A percentile compares a stretch with the other conserved stretches of the same genome.
Evolutionary conservation across 2,888 invertebrate genomes (phyloP).

Genomic region (Orchesellides sinensis): DNA sequence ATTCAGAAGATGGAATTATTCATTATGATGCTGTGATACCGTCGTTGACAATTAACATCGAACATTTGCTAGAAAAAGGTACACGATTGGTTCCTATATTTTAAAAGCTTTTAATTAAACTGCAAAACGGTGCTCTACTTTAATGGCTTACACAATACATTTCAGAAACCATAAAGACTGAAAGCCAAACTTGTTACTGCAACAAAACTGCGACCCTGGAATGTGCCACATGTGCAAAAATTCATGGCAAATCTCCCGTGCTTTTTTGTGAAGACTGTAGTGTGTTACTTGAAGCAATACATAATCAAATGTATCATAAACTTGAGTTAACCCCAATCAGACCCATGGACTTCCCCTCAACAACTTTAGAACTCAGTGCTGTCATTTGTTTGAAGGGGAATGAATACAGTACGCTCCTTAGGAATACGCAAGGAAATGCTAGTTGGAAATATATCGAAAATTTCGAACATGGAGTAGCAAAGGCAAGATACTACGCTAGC

Average conservation of each 20-base stretch:
- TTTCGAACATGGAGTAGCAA: constrained; percentile 47
- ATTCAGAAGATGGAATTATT: constrained; percentile 65
- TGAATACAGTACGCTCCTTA: constrained; percentile 45
- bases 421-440: constrained; percentile 15
- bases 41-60: constrained; percentile 47
- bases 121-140: too few relatives aligned
- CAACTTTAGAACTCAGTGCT: constrained; percentile 39
- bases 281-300: constrained; percentile 61
- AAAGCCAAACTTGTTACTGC: constrained; percentile 52
- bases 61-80: constrained; percentile 47
- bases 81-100: too few relatives aligned
- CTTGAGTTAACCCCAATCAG: constrained; percentile 47
- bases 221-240: constrained; percentile 56
- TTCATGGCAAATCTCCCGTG: constrained; percentile 50
- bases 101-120: too few relatives aligned
- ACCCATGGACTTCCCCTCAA: background rate
- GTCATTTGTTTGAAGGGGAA: constrained; percentile 54
- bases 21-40: constrained; percentile 67
- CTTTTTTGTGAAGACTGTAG: constrained; percentile 64
- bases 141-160: too few relatives aligned
- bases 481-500: constrained; percentile 29
- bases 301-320: constrained; percentile 55
- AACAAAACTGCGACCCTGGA: constrained; percentile 63
- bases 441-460: constrained; percentile 55
- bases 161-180: constrained; percentile 1